A percentile compares a stretch with the other conserved stretches of the same genome.
Conservation (phyloP, 2,888 invertebrate genomes). For the Trichogramma evanescens region DNA sequence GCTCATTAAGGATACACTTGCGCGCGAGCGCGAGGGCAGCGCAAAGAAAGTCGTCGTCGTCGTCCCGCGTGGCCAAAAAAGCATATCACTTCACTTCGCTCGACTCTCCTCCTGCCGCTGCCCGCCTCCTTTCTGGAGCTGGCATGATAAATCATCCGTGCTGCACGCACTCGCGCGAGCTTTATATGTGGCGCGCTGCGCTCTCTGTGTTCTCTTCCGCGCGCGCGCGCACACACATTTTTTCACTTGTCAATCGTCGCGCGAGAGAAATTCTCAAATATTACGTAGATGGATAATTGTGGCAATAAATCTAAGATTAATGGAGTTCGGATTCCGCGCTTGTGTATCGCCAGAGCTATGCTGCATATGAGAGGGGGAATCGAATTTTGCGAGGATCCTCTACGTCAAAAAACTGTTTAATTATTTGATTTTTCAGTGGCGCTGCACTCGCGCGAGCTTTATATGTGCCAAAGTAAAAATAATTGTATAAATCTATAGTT, state of each 20-base stretch:
- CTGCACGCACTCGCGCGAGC: conserved; percentile 7
- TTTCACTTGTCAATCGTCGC: neutral
- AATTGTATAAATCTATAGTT: no score
- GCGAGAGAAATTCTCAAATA: conserved; percentile 27
- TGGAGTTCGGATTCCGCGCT: conserved; percentile 28
- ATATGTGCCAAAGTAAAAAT: no score
- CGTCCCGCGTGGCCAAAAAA: conserved; percentile 14
- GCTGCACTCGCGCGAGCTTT: no score
- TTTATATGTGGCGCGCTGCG: neutral
- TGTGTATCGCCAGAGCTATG: no score
- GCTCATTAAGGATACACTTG: neutral
- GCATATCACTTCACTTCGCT: conserved; percentile 9
- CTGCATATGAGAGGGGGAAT: no score
- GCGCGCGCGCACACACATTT: neutral
- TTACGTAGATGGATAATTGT: conserved; percentile 39
- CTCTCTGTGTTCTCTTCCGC: conserved; percentile 2
- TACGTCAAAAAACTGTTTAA: no score
- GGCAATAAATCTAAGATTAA: conserved; percentile 41
- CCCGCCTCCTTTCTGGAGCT: conserved; percentile 5
- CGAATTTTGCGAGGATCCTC: no score
- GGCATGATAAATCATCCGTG: conserved; percentile 19
- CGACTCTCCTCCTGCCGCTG: neutral
- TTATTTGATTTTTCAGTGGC: no score
- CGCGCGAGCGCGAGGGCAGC: neutral
- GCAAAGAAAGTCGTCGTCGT: conserved; percentile 16